phyloP scores from a whole-genome alignment of 2,113 vertebrate genomes.

The Uria aalge region DNA sequence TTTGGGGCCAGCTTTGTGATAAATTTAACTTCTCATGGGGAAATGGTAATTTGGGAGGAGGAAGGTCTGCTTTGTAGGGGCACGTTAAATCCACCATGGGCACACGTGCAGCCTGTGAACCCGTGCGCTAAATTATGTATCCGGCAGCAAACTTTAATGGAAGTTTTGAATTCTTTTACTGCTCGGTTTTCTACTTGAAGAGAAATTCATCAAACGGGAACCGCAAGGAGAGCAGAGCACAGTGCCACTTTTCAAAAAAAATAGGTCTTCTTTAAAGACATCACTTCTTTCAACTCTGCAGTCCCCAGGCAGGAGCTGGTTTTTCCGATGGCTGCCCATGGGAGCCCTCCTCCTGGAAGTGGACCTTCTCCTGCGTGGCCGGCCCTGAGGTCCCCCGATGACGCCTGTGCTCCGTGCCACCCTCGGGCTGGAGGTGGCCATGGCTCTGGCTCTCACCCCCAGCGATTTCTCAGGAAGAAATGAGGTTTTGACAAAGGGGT shows the following conservation, averaged over 20 bases:
- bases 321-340: not conserved
- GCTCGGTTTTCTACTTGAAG: not conserved
- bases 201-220: not conserved
- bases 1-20: not conserved
- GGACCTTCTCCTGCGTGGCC: not conserved
- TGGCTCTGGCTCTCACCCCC: not conserved
- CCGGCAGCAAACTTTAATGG: not conserved
- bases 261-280: not conserved
- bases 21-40: not conserved
- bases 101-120: fast-evolving
- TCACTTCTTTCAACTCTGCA: not conserved
- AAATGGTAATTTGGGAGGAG: not conserved
- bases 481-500: fast-evolving
- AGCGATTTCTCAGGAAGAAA: fast-evolving
- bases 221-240: not conserved
- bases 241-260: not conserved
- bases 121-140: not conserved
- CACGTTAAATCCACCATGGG: fast-evolving
- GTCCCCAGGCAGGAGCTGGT: not conserved
- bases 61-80: not conserved
- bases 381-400: fast-evolving
- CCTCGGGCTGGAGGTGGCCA: fast-evolving
- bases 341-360: not conserved
- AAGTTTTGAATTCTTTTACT: not conserved
- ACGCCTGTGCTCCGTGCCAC: not conserved